Percentiles rank a stretch among this genome's conserved stretches.
Evolutionary conservation across 2,888 invertebrate genomes (phyloP).

Genomic region (Bellardia pandia): DNA sequence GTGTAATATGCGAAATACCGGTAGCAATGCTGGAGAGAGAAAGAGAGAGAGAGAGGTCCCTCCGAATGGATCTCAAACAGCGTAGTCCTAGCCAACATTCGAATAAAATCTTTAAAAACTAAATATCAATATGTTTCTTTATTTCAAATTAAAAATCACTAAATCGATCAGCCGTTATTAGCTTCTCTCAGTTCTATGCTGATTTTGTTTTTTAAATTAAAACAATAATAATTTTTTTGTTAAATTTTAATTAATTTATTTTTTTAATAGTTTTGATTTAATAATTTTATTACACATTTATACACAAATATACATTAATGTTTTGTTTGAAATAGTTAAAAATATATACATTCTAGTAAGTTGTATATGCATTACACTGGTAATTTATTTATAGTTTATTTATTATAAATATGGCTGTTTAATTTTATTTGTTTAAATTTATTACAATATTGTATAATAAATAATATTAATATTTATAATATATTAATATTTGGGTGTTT

Average conservation of each 20-base stretch:
- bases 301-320: conserved; percentile 70
- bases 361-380: conserved; percentile 21
- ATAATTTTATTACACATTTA: conserved; percentile 71
- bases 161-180: too few relatives aligned
- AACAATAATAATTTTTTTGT: conserved; percentile 22
- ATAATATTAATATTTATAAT: conserved; percentile 11
- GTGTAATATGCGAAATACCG: too few relatives aligned
- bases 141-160: too few relatives aligned
- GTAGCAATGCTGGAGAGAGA: too few relatives aligned
- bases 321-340: conserved; percentile 32
- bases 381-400: conserved; percentile 35
- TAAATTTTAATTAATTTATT: conserved; percentile 44
- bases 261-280: conserved; percentile 53
- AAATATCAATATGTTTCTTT: too few relatives aligned
- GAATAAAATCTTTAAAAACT: too few relatives aligned
- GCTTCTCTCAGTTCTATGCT: too few relatives aligned
- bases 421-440: neutral
- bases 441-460: neutral
- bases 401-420: conserved; percentile 28
- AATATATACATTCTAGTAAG: conserved; percentile 2
- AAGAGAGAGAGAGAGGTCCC: too few relatives aligned
- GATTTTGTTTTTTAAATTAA: neutral
- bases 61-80: too few relatives aligned
- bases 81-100: too few relatives aligned
- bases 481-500: neutral